Evolutionary conservation across 2,797 vertebrate species (phyloP).

Genomic region (Halcyon badia): DNA sequence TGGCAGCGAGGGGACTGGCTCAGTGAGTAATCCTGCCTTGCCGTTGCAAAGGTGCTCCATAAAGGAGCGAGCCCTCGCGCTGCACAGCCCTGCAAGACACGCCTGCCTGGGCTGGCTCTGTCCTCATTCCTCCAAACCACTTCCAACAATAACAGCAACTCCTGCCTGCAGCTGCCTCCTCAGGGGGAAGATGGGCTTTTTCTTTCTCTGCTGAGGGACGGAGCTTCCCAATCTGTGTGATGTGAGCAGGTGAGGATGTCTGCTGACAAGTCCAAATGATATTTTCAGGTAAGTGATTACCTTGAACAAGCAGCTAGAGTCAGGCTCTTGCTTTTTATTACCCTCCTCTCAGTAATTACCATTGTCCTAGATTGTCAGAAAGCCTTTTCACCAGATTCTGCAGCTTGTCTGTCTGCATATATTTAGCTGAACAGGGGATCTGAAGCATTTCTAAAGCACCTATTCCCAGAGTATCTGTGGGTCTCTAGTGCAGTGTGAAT

Average conservation of each 20-base stretch:
- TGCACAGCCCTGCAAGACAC: constrained; percentile 52
- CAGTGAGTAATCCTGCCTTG: background rate
- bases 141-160: constrained; percentile 37
- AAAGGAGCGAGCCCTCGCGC: constrained; percentile 43
- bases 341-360: constrained; percentile 8
- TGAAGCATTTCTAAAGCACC: background rate
- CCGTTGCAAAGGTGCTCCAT: constrained; percentile 21
- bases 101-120: constrained; percentile 45
- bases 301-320: background rate
- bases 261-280: constrained; percentile 63
- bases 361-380: background rate
- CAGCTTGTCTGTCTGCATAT: background rate
- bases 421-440: background rate
- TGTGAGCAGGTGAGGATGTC: constrained; percentile 52
- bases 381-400: background rate
- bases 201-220: background rate
- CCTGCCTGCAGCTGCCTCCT: constrained; percentile 16
- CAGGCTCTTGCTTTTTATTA: background rate
- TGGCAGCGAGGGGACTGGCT: background rate
- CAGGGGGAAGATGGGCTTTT: background rate
- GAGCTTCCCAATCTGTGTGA: background rate
- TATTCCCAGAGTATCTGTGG: background rate
- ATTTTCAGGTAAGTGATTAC: constrained; percentile 62
- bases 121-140: constrained; percentile 45
- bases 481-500: background rate